Evolutionary conservation across 2,113 vertebrate genomes (phyloP), one percentile per base, ranked within the genome.

Genomic region (Cynopterus brachyotis): DNA sequence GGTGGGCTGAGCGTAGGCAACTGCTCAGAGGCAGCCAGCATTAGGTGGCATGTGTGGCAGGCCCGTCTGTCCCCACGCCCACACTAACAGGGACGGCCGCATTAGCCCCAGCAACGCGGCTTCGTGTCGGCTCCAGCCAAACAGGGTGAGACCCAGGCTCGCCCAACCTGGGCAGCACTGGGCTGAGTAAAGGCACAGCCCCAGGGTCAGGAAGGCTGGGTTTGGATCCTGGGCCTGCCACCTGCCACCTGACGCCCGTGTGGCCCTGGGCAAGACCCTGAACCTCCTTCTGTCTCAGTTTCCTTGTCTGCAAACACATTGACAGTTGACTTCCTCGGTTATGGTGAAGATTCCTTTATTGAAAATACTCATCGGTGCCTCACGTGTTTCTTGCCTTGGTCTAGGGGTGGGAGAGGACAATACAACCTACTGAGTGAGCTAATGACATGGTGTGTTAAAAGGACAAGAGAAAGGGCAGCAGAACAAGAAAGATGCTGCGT

Each of bases 81-180:
- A 5, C 0, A 5, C 60, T 11, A 7, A 26, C 3, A 4, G 53
- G 35, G 7, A 24, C 1, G 0, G 11, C 30, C 17, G 12, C 60
- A 9, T 47, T 9, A 30, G 2, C 7, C n/a, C 30, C 3, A 5
- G 30, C 22, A 4, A 57, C 69, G 12, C 30, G 5, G 17, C 22
- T 20, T 6, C 19, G 3, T 7, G 1, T n/a, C 15, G 2, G 20
- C 15, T 24, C 60, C 73, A 62, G 73, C 35, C 47, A 30, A 10
- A 30, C 19, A 2, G 45, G 40, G 10, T 2, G 20, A 32, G 55
- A 13, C n/a, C 42, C 53, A 32, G 15, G 32, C 8, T 15, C 9
- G 76, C n/a, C 7, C 0, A 6, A 13, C 35, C 37, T 0, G 11
- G 62, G 42, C 11, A 5, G 11, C 0, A 0, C 0, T 0, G 4